phyloP scores from a whole-genome alignment of 2,888 invertebrate species.

The Prenolepis imparis region DNA sequence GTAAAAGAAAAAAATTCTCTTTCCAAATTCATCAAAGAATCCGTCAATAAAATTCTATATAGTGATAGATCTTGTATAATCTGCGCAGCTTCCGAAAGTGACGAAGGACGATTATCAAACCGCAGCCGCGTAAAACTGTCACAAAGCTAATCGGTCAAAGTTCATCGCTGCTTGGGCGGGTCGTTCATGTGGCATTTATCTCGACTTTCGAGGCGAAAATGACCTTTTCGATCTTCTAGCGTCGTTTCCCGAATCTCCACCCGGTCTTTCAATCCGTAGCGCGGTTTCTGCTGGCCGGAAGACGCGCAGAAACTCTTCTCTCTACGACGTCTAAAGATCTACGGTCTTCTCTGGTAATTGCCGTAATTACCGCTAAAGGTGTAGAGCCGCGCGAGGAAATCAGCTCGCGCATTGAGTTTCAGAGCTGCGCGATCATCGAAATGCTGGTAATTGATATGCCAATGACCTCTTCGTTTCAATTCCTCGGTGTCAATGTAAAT shows the following conservation, averaged over 20 bases:
- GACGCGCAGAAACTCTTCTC: slow-evolving; percentile 35
- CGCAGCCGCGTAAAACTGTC: background rate
- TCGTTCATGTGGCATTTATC: slow-evolving; percentile 30
- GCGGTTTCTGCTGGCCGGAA: slow-evolving; percentile 34
- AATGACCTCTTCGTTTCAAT: slow-evolving; percentile 28
- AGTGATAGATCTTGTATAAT: background rate
- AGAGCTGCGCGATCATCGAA: slow-evolving; percentile 17
- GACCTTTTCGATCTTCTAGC: slow-evolving; percentile 27
- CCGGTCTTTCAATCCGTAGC: slow-evolving; percentile 2
- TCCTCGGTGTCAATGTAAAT: background rate
- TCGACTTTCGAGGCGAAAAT: slow-evolving; percentile 35
- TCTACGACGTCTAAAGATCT: slow-evolving; percentile 43
- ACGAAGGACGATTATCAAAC: slow-evolving; percentile 10
- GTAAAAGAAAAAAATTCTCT: background rate
- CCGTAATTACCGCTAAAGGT: slow-evolving; percentile 56
- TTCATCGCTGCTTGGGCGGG: slow-evolving; percentile 20
- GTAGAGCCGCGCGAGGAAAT: slow-evolving; percentile 32
- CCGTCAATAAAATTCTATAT: background rate
- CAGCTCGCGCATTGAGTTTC: slow-evolving; percentile 27
- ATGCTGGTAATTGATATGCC: slow-evolving; percentile 12
- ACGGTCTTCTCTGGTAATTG: slow-evolving; percentile 63
- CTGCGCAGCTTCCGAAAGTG: background rate
- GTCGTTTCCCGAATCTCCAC: slow-evolving; percentile 12
- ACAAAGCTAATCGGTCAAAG: slow-evolving; percentile 51
- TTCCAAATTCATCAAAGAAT: background rate